phyloP scores from a whole-genome alignment of 2,797 vertebrate genomes.

The Chrosomus eos region DNA sequence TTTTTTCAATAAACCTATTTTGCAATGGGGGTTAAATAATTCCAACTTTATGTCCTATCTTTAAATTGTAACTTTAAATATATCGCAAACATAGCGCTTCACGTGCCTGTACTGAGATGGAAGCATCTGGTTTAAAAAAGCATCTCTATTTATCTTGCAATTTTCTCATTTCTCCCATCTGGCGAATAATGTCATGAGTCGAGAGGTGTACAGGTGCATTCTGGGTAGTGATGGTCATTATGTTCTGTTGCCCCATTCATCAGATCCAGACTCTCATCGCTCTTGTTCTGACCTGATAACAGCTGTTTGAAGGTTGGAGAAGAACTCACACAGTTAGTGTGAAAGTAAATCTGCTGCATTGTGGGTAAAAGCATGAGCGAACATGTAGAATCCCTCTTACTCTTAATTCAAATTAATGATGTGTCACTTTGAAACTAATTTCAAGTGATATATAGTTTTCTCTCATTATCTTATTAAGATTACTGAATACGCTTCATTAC shows the following conservation, averaged over 20 bases:
- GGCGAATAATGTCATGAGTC: slow-evolving; percentile 43
- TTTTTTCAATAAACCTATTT: no score
- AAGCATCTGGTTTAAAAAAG: not conserved
- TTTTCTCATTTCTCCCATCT: slow-evolving; percentile 33
- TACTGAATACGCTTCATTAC: not conserved
- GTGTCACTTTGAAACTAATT: slow-evolving; percentile 40
- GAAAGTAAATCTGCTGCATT: not conserved
- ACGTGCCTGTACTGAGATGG: not conserved
- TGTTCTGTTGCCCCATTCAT: slow-evolving; percentile 47
- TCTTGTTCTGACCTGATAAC: slow-evolving; percentile 26
- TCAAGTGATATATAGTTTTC: slow-evolving; percentile 15
- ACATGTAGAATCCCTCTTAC: not conserved
- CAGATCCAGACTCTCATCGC: slow-evolving; percentile 42
- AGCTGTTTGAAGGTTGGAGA: slow-evolving; percentile 27
- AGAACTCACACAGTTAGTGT: not conserved
- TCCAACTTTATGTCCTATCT: not conserved
- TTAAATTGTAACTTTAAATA: not conserved
- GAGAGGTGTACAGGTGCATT: slow-evolving; percentile 46
- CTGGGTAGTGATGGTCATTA: slow-evolving; percentile 19
- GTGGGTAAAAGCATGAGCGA: not conserved
- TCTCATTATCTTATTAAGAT: slow-evolving; percentile 19
- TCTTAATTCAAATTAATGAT: slow-evolving; percentile 42
- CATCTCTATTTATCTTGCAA: slow-evolving; percentile 46
- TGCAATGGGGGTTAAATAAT: no score
- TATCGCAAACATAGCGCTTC: not conserved